Evolutionary conservation across 2,888 invertebrate species (phyloP), one percentile per base, ranked within the genome.

Genomic region (Thecophora atra): DNA sequence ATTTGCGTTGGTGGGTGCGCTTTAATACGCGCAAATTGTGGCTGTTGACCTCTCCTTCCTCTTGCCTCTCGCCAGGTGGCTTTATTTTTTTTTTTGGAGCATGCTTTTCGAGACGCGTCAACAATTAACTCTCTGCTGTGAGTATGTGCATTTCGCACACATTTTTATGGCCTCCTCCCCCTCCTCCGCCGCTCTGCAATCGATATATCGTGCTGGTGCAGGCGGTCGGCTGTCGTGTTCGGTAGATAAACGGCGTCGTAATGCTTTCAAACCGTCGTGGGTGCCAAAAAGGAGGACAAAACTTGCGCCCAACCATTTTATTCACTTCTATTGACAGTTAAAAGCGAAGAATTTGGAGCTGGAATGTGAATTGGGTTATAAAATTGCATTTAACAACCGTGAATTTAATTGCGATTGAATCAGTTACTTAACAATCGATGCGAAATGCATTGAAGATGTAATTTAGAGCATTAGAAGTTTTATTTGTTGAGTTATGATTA

Each of bases 161-260:
- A 47, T 17, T 47, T 44, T 44, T 47, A 64, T 64, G 64, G 64
- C 64, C 64, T 64, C 64, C 15, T 47, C n/a, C n/a, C n/a, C n/a
- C n/a, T n/a, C n/a, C n/a, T n/a, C n/a, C n/a, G n/a, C n/a, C n/a
- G n/a, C n/a, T n/a, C n/a, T n/a, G 24, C 7, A 64, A 24, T 19
- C 24, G 47, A 30, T 54, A 21, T 54, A n/a, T n/a, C n/a, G n/a
- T n/a, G 6, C 26, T 47, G 26, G 15, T 47, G 64, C 24, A 44
- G 64, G 64, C 64, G 64, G 15, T 24, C 64, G 64, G 15, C 15
- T 47, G 58, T 24, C 26, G 58, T 28, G 21, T 58, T 58, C 21
- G 24, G 13, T 11, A 15, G 17, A 15, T n/a, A 42, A n/a, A 19
- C 19, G 26, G 24, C 15, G 58, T 28, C 24, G 26, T 17, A 58